These are phyloP conservation scores for Nesogale talazaci DNA, from an alignment of 2,113 vertebrate genomes.

Conservation along the genomic window DNA sequence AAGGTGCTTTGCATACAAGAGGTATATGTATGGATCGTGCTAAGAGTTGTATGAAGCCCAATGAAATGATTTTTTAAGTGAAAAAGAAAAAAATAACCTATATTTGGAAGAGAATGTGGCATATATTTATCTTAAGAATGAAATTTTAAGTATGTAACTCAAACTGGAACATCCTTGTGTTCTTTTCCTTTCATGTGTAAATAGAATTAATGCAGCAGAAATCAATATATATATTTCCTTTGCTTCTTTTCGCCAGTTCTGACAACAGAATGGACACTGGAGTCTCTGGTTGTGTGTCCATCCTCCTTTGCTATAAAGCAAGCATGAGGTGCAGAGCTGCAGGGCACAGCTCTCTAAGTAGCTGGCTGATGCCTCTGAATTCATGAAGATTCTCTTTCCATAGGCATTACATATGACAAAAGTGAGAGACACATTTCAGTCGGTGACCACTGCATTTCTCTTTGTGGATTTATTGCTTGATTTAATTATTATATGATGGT, in stretches of 20 bases:
- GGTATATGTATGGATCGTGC: too few species aligned
- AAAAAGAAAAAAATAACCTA: not conserved
- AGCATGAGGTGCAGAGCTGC: not conserved
- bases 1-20: too few species aligned
- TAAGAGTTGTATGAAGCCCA: too few species aligned
- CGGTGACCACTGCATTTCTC: not conserved
- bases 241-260: constrained; percentile 60
- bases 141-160: constrained; percentile 64
- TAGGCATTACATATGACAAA: not conserved
- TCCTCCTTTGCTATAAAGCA: not conserved
- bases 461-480: not conserved
- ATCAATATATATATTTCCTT: constrained; percentile 54
- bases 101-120: constrained; percentile 25
- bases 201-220: constrained; percentile 49
- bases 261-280: not conserved
- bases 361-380: not conserved
- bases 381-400: too few species aligned
- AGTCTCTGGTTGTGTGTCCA: not conserved
- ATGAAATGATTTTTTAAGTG: too few species aligned
- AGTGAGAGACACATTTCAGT: not conserved
- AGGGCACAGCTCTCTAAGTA: not conserved
- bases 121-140: constrained; percentile 52
- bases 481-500: not conserved
- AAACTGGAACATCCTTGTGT: constrained; percentile 44
- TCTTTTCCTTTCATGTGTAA: constrained; percentile 69